These are phyloP conservation scores for Phalacrocorax brasilianus DNA, from an alignment of 2,113 vertebrate species.

Conservation along the genomic window DNA sequence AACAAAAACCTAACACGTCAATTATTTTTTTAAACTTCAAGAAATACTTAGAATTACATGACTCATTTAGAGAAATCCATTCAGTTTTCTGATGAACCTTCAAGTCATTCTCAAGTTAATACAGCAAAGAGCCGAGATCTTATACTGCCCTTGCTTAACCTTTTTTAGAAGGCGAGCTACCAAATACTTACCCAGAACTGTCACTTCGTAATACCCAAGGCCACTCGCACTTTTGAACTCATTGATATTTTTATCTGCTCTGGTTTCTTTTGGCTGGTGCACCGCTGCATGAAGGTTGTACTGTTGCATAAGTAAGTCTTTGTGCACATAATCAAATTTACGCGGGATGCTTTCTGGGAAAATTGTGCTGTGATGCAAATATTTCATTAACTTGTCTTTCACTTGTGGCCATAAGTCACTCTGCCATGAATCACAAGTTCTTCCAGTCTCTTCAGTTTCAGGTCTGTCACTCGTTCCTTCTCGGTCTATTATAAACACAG, in stretches of 20 bases:
- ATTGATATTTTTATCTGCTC: background rate
- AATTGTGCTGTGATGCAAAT: conserved; percentile 73
- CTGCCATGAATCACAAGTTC: conserved; percentile 74
- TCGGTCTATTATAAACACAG: conserved; percentile 14
- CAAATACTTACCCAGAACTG: conserved; percentile 82
- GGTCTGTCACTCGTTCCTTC: background rate
- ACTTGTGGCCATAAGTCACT: conserved; percentile 79
- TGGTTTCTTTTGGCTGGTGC: conserved; percentile 55
- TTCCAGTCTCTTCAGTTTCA: background rate
- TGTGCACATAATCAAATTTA: conserved; percentile 78
- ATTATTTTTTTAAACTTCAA: background rate
- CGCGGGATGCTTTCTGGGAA: conserved; percentile 80
- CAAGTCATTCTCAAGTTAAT: background rate
- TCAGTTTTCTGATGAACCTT: background rate
- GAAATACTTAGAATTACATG: background rate
- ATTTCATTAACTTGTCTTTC: conserved; percentile 71
- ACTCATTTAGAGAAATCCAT: background rate
- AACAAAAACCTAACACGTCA: background rate
- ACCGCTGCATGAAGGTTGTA: conserved; percentile 81
- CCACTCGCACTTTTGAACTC: conserved; percentile 58
- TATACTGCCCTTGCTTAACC: background rate
- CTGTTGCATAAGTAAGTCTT: conserved; percentile 74
- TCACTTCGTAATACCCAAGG: conserved; percentile 82
- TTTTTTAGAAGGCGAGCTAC: background rate
- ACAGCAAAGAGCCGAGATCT: background rate